These are phyloP conservation scores for Sarcophaga carnaria DNA, from an alignment of 2,888 invertebrate genomes.

Conservation along the genomic window DNA sequence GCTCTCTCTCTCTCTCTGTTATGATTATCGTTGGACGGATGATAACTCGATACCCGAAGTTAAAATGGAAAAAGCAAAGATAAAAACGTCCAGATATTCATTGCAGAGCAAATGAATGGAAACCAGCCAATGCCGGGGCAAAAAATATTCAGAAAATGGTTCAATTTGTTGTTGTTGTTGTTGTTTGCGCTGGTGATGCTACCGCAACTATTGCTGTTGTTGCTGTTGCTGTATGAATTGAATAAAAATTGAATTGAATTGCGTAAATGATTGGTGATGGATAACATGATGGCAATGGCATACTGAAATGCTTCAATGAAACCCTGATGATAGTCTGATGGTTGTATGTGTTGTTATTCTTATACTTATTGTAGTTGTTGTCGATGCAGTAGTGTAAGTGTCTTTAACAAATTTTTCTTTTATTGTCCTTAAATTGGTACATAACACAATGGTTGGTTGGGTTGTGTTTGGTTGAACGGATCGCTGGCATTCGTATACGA, in stretches of 20 bases:
- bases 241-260: conserved; percentile 62
- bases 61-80: conserved; percentile 37
- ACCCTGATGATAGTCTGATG: neutral
- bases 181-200: neutral
- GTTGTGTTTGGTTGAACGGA: conserved; percentile 32
- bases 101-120: conserved; percentile 46
- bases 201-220: neutral
- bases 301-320: conserved; percentile 31
- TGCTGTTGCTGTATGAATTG: conserved; percentile 44
- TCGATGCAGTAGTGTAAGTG: conserved; percentile 21
- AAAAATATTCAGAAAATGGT: neutral
- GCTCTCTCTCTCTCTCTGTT: neutral
- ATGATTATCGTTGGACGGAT: conserved; percentile 35
- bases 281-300: conserved; percentile 55
- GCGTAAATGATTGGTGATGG: conserved; percentile 66
- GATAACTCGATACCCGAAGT: conserved; percentile 12
- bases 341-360: conserved; percentile 4
- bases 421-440: conserved; percentile 64
- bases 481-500: conserved; percentile 9
- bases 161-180: conserved; percentile 9
- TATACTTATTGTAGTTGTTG: conserved; percentile 1
- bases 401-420: conserved; percentile 63
- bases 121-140: neutral
- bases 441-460: conserved; percentile 40
- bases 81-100: conserved; percentile 57